Evolutionary conservation across 2,888 invertebrate genomes (phyloP).

Genomic region (Amiota minor): DNA sequence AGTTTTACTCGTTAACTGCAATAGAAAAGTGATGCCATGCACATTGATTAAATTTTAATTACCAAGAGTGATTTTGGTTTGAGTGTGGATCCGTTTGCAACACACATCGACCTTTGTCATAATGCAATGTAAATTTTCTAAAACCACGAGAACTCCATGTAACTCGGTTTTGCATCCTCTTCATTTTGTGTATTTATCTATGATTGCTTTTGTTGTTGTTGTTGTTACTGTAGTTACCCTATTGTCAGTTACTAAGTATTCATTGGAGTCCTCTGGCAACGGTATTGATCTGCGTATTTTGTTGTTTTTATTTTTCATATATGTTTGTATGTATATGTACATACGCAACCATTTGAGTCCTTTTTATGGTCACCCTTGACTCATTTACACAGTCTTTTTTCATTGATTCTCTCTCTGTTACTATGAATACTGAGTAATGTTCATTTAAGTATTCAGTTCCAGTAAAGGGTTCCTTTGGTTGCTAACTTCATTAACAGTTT

Average conservation of each 20-base stretch:
- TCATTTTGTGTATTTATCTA: no score
- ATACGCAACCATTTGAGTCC: constrained; percentile 2
- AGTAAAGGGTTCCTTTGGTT: neutral
- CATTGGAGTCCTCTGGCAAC: neutral
- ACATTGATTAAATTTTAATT: constrained; percentile 67
- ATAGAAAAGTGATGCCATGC: constrained; percentile 42
- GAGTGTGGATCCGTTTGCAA: constrained; percentile 34
- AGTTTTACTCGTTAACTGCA: neutral
- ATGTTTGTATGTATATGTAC: neutral
- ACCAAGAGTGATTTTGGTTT: constrained; percentile 62
- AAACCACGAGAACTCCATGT: constrained; percentile 8
- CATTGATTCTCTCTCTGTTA: no score
- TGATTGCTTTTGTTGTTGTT: neutral
- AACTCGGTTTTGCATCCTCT: no score
- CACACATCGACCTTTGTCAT: neutral
- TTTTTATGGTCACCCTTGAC: neutral
- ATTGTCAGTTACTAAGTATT: constrained; percentile 8
- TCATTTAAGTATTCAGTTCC: neutral
- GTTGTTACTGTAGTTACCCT: neutral
- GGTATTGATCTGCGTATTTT: neutral
- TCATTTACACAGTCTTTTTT: neutral
- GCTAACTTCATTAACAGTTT: constrained; percentile 66
- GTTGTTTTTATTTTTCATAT: neutral
- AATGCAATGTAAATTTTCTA: constrained; percentile 30
- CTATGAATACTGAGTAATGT: neutral